Evolutionary conservation across 2,113 vertebrate species (phyloP), one percentile per base, ranked within the genome.

Genomic region (Butorides virescens): DNA sequence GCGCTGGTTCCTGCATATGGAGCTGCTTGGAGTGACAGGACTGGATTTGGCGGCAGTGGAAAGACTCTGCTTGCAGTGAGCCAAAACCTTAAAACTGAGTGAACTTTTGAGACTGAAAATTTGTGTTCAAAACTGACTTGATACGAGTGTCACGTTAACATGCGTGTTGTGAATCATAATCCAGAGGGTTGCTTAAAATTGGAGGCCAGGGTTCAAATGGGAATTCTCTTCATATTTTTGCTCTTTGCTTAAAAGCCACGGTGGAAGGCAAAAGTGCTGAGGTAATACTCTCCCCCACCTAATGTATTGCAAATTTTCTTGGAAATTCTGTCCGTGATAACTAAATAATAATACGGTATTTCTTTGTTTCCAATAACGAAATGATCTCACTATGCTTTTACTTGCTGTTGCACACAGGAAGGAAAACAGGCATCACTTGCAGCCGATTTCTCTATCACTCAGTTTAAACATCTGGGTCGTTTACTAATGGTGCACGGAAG

Each of bases 401-500:
- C 96, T 86, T 92, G 49, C 23, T 82, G 32, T 56, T 53, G 5
- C 94, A 74, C 29, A 16, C 95, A 99, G 99, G 99, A 99, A 98
- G 99, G 99, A 37, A 99, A 99, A 58, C 99, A 99, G 97, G 99
- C 99, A 5, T 99, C 99, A 0, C 93, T 99, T 96, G 99, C 99
- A 3, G 99, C 99, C 0, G 99, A 99, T 96, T 99, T 99, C 98
- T 99, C 99, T 6, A 98, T 99, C 98, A 99, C 99, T 87, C 99
- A 99, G 97, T 99, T 99, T 94, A 99, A 99, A 97, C 99, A 99
- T 90, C 97, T 99, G 42, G 99, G 99, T 55, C 98, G 99, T 26
- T 95, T 99, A 49, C 98, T 99, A 27, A 99, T 99, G 99, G 99
- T 99, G 62, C 99, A 99, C 3, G 99, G 99, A 21, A 98, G 99